Conservation (phyloP, 2,888 invertebrate genomes). For the Pollenia angustigena region DNA sequence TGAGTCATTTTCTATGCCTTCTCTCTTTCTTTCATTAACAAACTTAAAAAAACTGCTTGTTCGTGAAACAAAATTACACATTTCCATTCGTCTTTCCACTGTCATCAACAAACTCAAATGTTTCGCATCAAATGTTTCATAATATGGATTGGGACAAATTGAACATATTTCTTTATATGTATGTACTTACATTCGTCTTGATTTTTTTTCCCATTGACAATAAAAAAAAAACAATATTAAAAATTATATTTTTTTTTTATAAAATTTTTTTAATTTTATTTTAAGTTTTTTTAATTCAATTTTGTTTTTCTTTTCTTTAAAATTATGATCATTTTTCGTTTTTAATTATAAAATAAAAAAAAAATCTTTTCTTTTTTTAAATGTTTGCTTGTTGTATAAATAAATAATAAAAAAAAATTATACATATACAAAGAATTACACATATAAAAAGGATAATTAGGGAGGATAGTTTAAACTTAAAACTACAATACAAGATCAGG, state of each 20-base stretch:
- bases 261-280: slow-evolving; percentile 58
- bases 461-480: not conserved
- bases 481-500: not conserved
- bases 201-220: not conserved
- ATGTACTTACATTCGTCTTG: not conserved
- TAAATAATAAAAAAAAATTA: slow-evolving; percentile 67
- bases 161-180: not conserved
- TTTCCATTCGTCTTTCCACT: no score
- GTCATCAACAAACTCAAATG: no score
- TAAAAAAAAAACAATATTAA: not conserved
- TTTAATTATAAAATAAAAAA: slow-evolving; percentile 49
- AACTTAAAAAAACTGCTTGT: no score
- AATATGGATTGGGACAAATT: no score
- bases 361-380: slow-evolving; percentile 15
- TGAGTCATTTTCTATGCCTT: no score
- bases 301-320: slow-evolving; percentile 47
- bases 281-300: slow-evolving; percentile 35
- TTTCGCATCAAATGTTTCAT: no score
- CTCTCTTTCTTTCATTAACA: no score
- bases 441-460: not conserved
- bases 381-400: slow-evolving; percentile 61
- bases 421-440: not conserved
- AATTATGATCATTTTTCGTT: slow-evolving; percentile 56
- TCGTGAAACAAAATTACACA: no score
- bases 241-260: slow-evolving; percentile 23